Conservation (phyloP, 2,113 vertebrate genomes). For the Onychostoma macrolepis region DNA sequence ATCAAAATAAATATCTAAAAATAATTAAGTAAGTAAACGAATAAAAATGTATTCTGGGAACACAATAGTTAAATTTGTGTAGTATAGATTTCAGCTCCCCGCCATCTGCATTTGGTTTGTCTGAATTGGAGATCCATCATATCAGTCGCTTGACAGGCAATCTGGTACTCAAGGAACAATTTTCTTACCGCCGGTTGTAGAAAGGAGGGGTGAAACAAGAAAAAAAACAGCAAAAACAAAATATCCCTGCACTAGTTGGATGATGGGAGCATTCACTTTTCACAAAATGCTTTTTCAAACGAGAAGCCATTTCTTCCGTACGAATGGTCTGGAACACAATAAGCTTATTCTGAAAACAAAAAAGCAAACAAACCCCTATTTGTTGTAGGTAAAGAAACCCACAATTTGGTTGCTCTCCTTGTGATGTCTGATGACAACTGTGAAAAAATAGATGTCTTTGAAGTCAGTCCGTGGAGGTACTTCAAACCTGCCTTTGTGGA, state of each 20-base stretch:
- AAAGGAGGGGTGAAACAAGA: slow-evolving; percentile 50
- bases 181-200: slow-evolving; percentile 61
- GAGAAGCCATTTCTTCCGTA: neutral
- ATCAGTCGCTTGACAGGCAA: slow-evolving; percentile 74
- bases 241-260: neutral
- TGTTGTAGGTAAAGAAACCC: slow-evolving; percentile 2
- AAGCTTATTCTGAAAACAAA: slow-evolving; percentile 20
- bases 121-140: slow-evolving; percentile 73
- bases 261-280: slow-evolving; percentile 17
- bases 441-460: slow-evolving; percentile 24
- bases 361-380: slow-evolving; percentile 25
- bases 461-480: slow-evolving; percentile 34
- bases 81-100: slow-evolving; percentile 10
- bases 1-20: neutral
- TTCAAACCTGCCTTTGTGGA: slow-evolving; percentile 40
- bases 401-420: slow-evolving; percentile 14
- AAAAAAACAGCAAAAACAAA: slow-evolving; percentile 2
- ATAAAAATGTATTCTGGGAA: neutral
- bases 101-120: slow-evolving; percentile 48
- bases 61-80: neutral
- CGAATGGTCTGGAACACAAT: neutral
- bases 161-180: slow-evolving; percentile 64
- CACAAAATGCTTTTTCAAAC: neutral
- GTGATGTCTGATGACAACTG: slow-evolving; percentile 25
- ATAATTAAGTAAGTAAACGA: neutral